phyloP scores from a whole-genome alignment of 2,888 invertebrate genomes.

The Athrips mouffetella region DNA sequence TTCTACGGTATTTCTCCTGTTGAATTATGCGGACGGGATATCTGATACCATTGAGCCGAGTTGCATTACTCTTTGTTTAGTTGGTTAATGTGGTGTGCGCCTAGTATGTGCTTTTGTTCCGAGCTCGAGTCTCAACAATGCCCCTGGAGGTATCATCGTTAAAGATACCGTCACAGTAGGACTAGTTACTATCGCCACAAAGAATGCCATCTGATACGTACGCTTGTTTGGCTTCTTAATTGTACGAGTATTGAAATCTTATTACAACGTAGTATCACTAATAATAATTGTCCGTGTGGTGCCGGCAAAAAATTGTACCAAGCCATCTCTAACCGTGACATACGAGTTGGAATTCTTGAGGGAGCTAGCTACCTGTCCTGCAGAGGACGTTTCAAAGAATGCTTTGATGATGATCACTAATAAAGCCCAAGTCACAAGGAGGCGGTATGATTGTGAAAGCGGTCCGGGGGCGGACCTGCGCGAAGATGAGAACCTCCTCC shows the following conservation, averaged over 20 bases:
- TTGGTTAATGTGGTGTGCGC: constrained; percentile 7
- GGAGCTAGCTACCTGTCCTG: too few species aligned
- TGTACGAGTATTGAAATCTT: neutral
- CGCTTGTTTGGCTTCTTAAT: constrained; percentile 5
- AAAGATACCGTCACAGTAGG: neutral
- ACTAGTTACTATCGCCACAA: neutral
- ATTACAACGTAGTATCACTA: too few species aligned
- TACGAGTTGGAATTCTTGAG: too few species aligned
- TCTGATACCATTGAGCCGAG: constrained; percentile 29
- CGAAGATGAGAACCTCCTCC: too few species aligned
- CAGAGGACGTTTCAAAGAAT: too few species aligned
- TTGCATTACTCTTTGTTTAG: constrained; percentile 28
- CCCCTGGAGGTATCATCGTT: neutral
- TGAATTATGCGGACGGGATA: constrained; percentile 21
- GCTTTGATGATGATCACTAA: too few species aligned
- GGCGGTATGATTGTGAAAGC: too few species aligned
- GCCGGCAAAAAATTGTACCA: too few species aligned
- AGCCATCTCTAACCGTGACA: too few species aligned
- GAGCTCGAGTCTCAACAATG: neutral
- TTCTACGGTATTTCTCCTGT: neutral
- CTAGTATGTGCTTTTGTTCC: constrained; percentile 8
- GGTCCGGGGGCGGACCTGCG: too few species aligned
- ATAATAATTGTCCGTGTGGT: too few species aligned
- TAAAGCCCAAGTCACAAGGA: too few species aligned
- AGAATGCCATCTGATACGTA: constrained; percentile 2